These are phyloP conservation scores for Lytechinus pictus DNA, from an alignment of 35 echinoderm and acorn worm genomes.

Conservation along the genomic window DNA sequence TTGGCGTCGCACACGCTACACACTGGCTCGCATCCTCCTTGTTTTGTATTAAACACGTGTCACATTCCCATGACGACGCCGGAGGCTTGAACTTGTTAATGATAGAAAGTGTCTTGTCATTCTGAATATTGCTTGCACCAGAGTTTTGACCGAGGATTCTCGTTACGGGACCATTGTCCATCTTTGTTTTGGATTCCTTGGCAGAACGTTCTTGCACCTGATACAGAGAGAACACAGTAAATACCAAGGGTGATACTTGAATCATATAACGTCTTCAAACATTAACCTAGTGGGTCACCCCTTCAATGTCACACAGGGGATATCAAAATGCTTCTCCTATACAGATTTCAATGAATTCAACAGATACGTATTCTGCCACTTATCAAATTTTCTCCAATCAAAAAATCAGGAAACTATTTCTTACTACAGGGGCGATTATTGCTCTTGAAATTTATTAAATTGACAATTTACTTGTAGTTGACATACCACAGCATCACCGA, in stretches of 20 bases:
- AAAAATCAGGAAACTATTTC: no score
- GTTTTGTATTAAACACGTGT: conserved; percentile 70
- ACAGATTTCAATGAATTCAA: no score
- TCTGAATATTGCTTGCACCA: conserved; percentile 16
- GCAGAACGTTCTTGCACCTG: not conserved
- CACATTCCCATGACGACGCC: conserved; percentile 74
- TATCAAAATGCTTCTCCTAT: no score
- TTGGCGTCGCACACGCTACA: conserved; percentile 76
- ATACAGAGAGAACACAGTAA: not conserved
- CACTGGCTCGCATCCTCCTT: conserved; percentile 67
- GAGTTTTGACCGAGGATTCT: not conserved
- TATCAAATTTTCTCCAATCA: no score
- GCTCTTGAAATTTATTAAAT: no score
- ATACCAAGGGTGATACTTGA: no score
- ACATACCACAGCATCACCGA: no score
- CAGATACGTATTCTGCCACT: no score
- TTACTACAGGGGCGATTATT: no score
- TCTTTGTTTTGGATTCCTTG: not conserved
- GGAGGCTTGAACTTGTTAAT: conserved; percentile 74
- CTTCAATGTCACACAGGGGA: no score
- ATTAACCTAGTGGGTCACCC: not conserved
- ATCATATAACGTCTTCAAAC: not conserved
- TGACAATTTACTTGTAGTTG: no score
- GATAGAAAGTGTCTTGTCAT: not conserved
- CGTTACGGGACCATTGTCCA: conserved; percentile 26